Base-by-base conservation (phyloP, 2,888 invertebrate genomes). In the Gymnocheta viridis region DNA sequence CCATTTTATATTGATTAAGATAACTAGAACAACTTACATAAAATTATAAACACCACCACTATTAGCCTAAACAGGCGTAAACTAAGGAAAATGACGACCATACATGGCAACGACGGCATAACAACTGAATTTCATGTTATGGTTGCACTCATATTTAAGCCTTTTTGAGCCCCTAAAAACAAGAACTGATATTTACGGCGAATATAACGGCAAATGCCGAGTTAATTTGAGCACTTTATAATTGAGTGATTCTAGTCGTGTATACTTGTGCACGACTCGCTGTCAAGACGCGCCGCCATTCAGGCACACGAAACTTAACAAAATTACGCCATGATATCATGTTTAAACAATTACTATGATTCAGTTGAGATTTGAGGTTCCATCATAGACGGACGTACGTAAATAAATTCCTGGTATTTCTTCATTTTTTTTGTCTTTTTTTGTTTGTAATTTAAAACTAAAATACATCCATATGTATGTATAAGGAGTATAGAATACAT, bases 311-410 rank as follows among this genome's bases (percentile, higher is more conserved):
- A 77, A 54, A 38, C 35, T 38, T 35, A 54, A 60, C 32, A 64
- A 38, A 62, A 62, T 27, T 62, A 70, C 62, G 82, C 58, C 80
- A 69, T 72, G 56, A 60, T 84, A 84, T 81, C 67, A 54, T 67
- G 29, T 24, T 72, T 69, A 67, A 81, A 49, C 77, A 73, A 73
- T 49, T 56, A 80, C 77, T 72, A 70, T 67, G 60, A 77, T 84
- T 84, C 73, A 84, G 84, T 84, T 81, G 54, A 81, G 76, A 84
- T 84, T 84, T 84, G 67, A 82, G 67, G 81, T 77, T 81, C 76
- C 81, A 66, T 72, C 76, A 49, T 41, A 77, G 77, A 77, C 73
- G 62, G 44, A 77, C 81, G 77, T 69, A 73, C 67, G 74, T 82
- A 76, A 17, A 44, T 49, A 41, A 24, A n/a, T 32, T 35, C 54